These are phyloP conservation scores for Pachliopta kotzebuea DNA, from an alignment of 2,888 invertebrate species.

Conservation along the genomic window DNA sequence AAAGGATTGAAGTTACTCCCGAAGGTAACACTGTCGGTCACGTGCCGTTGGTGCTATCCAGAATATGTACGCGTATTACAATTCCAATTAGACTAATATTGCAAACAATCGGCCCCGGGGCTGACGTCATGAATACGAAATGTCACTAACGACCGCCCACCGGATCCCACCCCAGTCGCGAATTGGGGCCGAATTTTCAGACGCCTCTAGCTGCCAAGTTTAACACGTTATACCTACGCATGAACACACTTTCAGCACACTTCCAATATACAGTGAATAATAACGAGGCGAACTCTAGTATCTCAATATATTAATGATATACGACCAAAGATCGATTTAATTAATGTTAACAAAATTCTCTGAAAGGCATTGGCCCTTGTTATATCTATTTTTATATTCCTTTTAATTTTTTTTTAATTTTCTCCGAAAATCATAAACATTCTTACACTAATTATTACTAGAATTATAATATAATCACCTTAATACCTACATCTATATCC, in stretches of 20 bases:
- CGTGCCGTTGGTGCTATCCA: constrained; percentile 47
- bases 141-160: constrained; percentile 75
- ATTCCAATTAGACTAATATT: constrained; percentile 80
- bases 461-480: no score
- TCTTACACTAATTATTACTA: no score
- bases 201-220: constrained; percentile 53
- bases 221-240: constrained; percentile 33
- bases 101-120: constrained; percentile 78
- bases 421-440: no score
- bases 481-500: no score
- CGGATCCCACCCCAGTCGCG: constrained; percentile 38
- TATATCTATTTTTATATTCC: no score
- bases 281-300: neutral
- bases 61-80: constrained; percentile 73
- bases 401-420: no score
- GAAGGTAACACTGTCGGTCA: constrained; percentile 40
- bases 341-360: no score
- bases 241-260: constrained; percentile 19
- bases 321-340: neutral
- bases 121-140: constrained; percentile 79
- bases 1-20: constrained; percentile 6
- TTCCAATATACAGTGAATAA: constrained; percentile 1
- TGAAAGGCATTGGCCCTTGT: no score
- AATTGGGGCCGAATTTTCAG: constrained; percentile 73
- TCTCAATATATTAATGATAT: neutral